Evolutionary conservation across 2,797 vertebrate genomes (phyloP).

Genomic region (Nasua narica): DNA sequence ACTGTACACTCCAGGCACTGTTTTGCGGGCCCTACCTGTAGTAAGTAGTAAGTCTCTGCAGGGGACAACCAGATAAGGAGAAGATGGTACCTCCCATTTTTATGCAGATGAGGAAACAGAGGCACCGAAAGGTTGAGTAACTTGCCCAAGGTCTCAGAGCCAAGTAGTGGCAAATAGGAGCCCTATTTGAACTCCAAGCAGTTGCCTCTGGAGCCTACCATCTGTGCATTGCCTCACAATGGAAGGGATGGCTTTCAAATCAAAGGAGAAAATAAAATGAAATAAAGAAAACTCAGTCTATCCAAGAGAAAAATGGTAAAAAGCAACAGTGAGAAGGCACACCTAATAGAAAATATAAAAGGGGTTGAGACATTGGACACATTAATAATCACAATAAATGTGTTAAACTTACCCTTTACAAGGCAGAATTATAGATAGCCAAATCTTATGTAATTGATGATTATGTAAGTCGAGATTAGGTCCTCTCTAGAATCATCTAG

Average conservation of each 20-base stretch:
- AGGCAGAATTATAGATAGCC: background rate
- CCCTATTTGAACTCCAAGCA: background rate
- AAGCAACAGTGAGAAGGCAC: background rate
- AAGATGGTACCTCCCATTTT: background rate
- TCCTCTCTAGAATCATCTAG: background rate
- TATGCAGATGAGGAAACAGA: background rate
- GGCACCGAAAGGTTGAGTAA: background rate
- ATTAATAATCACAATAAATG: background rate
- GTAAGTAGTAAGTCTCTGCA: background rate
- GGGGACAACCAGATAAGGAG: background rate
- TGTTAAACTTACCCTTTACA: background rate
- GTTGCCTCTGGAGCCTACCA: background rate
- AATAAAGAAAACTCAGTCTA: background rate
- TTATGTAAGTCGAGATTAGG: background rate
- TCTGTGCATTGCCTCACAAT: background rate
- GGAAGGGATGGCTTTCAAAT: background rate
- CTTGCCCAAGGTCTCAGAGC: background rate
- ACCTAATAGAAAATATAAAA: background rate
- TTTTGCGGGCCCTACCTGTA: background rate
- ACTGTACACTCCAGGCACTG: background rate
- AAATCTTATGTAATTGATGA: background rate
- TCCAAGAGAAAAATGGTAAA: background rate
- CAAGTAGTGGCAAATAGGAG: background rate
- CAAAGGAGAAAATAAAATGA: background rate
- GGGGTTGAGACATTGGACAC: background rate